These are phyloP conservation scores for Tachypleus tridentatus DNA, from an alignment of 1,140 invertebrate genomes.

Conservation along the genomic window DNA sequence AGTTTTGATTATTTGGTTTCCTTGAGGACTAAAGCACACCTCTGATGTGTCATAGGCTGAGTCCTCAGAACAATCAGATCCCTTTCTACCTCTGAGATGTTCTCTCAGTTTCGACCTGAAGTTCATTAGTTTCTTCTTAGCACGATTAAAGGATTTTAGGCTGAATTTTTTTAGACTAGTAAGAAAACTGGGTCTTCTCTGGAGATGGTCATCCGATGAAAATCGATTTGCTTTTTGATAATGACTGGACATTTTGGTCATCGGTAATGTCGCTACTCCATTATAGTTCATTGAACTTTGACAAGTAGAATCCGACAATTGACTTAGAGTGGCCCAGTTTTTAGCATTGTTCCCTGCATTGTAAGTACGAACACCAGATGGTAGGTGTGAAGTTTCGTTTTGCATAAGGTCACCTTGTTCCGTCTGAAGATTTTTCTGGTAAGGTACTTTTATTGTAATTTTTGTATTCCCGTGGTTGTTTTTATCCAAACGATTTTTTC, in stretches of 20 bases:
- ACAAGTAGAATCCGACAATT: not conserved
- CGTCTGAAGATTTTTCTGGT: no score
- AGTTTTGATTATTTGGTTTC: not conserved
- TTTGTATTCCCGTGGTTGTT: no score
- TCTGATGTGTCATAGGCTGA: conserved; percentile 20
- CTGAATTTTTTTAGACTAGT: conserved; percentile 15
- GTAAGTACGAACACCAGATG: not conserved
- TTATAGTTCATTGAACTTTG: not conserved
- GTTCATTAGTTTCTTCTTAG: conserved; percentile 8
- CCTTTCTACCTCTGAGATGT: conserved; percentile 9
- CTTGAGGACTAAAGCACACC: conserved; percentile 16
- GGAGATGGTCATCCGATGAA: conserved; percentile 15
- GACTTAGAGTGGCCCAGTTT: conserved; percentile 3
- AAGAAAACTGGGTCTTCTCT: conserved; percentile 8
- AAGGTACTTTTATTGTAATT: no score
- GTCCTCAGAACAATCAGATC: conserved; percentile 18
- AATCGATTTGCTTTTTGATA: conserved; percentile 13
- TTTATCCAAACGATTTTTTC: no score
- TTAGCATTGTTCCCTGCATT: not conserved
- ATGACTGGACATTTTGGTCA: not conserved
- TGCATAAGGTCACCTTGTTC: no score
- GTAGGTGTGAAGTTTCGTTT: not conserved
- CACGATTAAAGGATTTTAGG: conserved; percentile 15
- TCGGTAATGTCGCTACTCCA: not conserved
- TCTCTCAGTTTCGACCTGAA: conserved; percentile 11